Evolutionary conservation across 2,113 vertebrate species (phyloP).

Genomic region (Toxotes jaculatrix): DNA sequence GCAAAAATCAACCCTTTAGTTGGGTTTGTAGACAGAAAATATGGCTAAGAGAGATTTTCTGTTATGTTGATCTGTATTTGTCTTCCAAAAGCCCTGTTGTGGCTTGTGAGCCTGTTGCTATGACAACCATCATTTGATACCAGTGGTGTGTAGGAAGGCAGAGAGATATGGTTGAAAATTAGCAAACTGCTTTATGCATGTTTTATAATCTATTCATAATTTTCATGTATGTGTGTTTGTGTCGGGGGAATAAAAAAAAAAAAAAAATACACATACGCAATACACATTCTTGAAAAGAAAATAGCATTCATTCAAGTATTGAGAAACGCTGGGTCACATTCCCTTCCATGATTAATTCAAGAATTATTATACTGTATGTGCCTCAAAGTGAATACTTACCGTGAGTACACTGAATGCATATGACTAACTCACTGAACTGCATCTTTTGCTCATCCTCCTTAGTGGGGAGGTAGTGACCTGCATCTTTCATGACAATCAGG

Average conservation of each 20-base stretch:
- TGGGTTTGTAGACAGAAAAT: slow-evolving; percentile 59
- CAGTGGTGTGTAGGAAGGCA: slow-evolving; percentile 84
- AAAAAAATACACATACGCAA: neutral
- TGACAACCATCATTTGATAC: slow-evolving; percentile 85
- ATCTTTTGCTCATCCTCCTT: neutral
- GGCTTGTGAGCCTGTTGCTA: slow-evolving; percentile 85
- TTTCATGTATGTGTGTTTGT: slow-evolving; percentile 52
- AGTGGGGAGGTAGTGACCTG: slow-evolving; percentile 15
- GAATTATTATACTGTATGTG: slow-evolving; percentile 34
- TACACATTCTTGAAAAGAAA: slow-evolving; percentile 8
- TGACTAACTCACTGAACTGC: slow-evolving; percentile 3
- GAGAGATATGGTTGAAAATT: slow-evolving; percentile 80
- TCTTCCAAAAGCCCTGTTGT: slow-evolving; percentile 85
- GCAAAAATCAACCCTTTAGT: slow-evolving; percentile 17
- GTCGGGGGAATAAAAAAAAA: slow-evolving; percentile 43
- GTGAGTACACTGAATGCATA: slow-evolving; percentile 6
- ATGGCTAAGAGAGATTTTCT: slow-evolving; percentile 72
- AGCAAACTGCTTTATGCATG: slow-evolving; percentile 75
- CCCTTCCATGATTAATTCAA: slow-evolving; percentile 64
- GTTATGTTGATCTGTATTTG: slow-evolving; percentile 79
- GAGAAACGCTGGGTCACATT: slow-evolving; percentile 41
- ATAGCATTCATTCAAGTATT: slow-evolving; percentile 55
- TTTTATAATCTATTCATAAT: slow-evolving; percentile 73
- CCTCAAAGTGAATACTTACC: slow-evolving; percentile 60
- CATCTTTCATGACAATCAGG: slow-evolving; percentile 12